Conservation (phyloP, 2,888 invertebrate species). For the Tetheella fluctuosa region DNA sequence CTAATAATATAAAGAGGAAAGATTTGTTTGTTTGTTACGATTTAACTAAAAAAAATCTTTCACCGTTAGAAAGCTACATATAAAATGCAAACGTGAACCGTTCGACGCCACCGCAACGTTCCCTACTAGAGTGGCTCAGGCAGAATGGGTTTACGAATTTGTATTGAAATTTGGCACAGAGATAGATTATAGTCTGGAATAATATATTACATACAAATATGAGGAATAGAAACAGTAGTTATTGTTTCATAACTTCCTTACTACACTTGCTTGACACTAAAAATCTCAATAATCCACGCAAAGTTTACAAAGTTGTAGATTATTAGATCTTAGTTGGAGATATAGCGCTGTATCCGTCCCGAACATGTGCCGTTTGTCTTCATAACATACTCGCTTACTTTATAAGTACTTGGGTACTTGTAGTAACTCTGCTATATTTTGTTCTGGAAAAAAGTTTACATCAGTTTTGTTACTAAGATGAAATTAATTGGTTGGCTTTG, state of each 20-base stretch:
- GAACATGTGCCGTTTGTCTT: slow-evolving; percentile 2
- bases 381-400: neutral
- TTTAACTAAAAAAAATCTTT: too few species aligned
- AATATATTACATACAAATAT: neutral
- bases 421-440: neutral
- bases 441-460: neutral
- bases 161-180: too few species aligned
- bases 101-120: too few species aligned
- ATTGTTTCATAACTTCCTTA: neutral
- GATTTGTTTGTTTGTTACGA: too few species aligned
- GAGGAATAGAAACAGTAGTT: neutral
- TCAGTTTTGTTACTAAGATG: neutral
- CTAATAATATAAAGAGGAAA: too few species aligned
- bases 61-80: too few species aligned
- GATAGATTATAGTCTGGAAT: too few species aligned
- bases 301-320: neutral
- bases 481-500: neutral
- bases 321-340: neutral
- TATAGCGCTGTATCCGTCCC: neutral
- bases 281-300: neutral
- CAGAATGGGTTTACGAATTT: too few species aligned
- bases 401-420: neutral
- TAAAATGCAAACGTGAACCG: too few species aligned
- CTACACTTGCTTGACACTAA: neutral
- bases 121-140: too few species aligned